Percentiles rank a stretch among this genome's conserved stretches.
These are phyloP conservation scores for Cephus cinctus DNA, from an alignment of 1,140 invertebrate species.

Conservation along the genomic window DNA sequence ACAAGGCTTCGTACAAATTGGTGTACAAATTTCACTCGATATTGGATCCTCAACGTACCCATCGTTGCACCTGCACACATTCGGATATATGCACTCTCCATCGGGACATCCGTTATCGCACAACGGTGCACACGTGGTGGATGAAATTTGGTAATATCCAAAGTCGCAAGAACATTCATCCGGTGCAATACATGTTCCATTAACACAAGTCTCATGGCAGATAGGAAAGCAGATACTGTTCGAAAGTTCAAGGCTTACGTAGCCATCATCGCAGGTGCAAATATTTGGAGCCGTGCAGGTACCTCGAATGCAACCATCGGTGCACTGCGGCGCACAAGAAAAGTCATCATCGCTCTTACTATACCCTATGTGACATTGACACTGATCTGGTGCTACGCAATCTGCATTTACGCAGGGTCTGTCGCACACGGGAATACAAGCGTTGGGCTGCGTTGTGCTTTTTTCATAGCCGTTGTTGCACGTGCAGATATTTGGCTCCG, in stretches of 20 bases:
- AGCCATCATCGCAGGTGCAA: constrained; percentile 32
- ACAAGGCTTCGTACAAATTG: background rate
- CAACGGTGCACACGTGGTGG: background rate
- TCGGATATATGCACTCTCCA: too few species aligned
- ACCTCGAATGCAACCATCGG: constrained; percentile 27
- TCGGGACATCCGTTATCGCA: too few species aligned
- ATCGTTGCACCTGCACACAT: too few species aligned
- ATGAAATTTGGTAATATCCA: constrained; percentile 20
- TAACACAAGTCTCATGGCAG: constrained; percentile 29
- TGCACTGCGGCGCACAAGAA: constrained; percentile 15
- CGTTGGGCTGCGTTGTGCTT: background rate
- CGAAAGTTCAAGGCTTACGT: constrained; percentile 1
- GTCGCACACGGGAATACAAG: background rate
- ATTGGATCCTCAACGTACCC: too few species aligned
- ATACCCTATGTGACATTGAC: constrained; percentile 35
- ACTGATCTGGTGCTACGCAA: constrained; percentile 20
- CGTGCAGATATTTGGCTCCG: constrained; percentile 57
- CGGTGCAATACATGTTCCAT: constrained; percentile 4
- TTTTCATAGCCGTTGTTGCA: constrained; percentile 40
- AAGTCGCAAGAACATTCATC: constrained; percentile 40
- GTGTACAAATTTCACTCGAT: too few species aligned
- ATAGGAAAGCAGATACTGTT: constrained; percentile 18
- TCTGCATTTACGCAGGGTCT: constrained; percentile 1
- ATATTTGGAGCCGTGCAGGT: constrained; percentile 30
- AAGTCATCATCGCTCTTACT: too few species aligned